Evolutionary conservation across 2,797 vertebrate species (phyloP).

Genomic region (Neosilurus hyrtlii): DNA sequence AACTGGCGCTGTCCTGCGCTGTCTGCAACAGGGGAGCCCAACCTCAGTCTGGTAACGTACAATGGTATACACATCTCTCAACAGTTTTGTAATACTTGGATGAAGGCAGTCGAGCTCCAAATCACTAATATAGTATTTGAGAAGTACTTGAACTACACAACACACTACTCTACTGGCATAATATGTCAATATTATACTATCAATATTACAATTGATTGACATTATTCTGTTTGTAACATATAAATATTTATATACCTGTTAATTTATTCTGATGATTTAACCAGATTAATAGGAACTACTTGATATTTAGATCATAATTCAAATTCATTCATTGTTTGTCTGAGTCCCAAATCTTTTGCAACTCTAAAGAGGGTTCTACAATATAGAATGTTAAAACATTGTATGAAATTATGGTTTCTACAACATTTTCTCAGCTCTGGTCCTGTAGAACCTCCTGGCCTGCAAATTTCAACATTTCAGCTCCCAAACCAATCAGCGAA

Average conservation of each 20-base stretch:
- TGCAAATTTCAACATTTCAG: background rate
- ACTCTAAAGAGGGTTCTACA: background rate
- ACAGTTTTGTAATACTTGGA: background rate
- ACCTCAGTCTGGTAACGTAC: conserved; percentile 69
- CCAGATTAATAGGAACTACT: background rate
- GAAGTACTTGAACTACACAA: background rate
- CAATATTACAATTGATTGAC: background rate
- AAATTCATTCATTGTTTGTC: background rate
- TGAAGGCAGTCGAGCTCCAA: background rate
- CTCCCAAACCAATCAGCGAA: background rate
- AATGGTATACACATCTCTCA: background rate
- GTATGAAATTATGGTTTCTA: background rate
- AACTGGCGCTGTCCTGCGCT: conserved; percentile 79
- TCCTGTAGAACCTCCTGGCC: background rate
- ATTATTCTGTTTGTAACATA: too few relatives aligned
- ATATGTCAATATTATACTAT: too few relatives aligned
- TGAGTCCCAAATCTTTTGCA: background rate
- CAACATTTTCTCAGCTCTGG: background rate
- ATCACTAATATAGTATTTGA: background rate
- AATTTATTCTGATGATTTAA: background rate
- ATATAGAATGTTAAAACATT: background rate
- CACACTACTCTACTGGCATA: background rate
- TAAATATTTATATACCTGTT: background rate
- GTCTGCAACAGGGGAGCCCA: conserved; percentile 82
- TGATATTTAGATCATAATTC: background rate